Evolutionary conservation across 2,888 invertebrate species (phyloP), one percentile per base, ranked within the genome.

Genomic region (Andrena trimmerana): DNA sequence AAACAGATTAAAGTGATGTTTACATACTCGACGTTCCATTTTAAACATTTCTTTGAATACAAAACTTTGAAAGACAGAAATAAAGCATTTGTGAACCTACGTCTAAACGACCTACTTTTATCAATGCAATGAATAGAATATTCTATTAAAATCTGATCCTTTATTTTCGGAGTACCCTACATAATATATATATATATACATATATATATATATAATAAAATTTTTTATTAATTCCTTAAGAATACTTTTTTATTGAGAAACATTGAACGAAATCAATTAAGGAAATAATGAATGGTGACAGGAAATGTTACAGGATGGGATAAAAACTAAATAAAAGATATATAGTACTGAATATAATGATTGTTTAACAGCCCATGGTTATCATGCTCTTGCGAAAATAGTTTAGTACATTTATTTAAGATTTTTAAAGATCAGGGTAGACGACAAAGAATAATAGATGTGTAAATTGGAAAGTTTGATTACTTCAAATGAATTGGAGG

Each of bases 401-500:
- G 5, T 36, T 59, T 8, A 36, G 20, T 6, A 20, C 2, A 24
- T 48, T 36, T 20, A n/a, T 27, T 8, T 48, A 6, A 8, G 4
- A 24, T 13, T 29, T 50, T 24, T 7, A 50, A 27, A n/a, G 6
- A 2, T 50, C 8, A 29, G 20, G 42, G 29, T 13, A 48, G 33
- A 33, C 31, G 54, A 57, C 1, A 60, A 59, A 60, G 6, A 70
- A 52, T 59, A 50, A 69, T 50, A 69, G 0, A 42, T 20, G 36
- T 57, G 62, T 4, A 27, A 27, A 48, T 10, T 16, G 31, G 24
- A 63, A 71, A 67, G 62, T 63, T 33, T 10, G 13, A 69, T 63
- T 57, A 66, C 50, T 78, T 60, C 42, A 33, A 80, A 59, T 42
- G 42, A 74, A 24, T 74, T 62, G 24, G 24, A 36, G 50, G 8